Evolutionary conservation across 2,797 vertebrate genomes (phyloP).

Genomic region (Chelon auratus): DNA sequence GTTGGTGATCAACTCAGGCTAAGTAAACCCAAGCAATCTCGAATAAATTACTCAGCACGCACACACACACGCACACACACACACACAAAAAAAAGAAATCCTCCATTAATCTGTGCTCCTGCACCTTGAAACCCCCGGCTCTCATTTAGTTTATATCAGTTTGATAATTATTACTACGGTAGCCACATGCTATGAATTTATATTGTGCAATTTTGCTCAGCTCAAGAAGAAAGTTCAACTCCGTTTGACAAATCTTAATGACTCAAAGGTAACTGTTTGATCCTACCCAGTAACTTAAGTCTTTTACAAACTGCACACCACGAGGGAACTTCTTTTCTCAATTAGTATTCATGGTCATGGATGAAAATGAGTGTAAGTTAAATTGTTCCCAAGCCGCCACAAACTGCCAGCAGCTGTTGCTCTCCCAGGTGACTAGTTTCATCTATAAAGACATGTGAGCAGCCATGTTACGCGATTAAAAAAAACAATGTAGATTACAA

Average conservation of each 20-base stretch:
- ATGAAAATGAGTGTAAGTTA: slow-evolving; percentile 56
- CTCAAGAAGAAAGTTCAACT: slow-evolving; percentile 31
- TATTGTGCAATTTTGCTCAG: slow-evolving; percentile 25
- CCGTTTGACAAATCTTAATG: slow-evolving; percentile 14
- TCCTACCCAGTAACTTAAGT: slow-evolving; percentile 30
- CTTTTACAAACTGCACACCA: slow-evolving; percentile 22
- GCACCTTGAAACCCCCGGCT: slow-evolving; percentile 44
- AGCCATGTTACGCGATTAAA: slow-evolving; percentile 40
- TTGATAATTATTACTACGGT: slow-evolving; percentile 56
- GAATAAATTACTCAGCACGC: slow-evolving; percentile 38
- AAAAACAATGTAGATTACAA: slow-evolving; percentile 30
- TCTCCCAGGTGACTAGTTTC: slow-evolving; percentile 76
- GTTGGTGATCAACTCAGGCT: slow-evolving; percentile 47
- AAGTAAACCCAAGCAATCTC: slow-evolving; percentile 19
- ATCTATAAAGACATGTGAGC: slow-evolving; percentile 70
- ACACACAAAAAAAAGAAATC: neutral
- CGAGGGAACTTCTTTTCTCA: slow-evolving; percentile 17
- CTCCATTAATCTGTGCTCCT: slow-evolving; percentile 37
- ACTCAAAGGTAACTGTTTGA: slow-evolving; percentile 15
- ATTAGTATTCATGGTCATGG: slow-evolving; percentile 69
- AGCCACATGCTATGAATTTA: slow-evolving; percentile 40
- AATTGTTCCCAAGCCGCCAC: slow-evolving; percentile 71
- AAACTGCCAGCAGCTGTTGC: slow-evolving; percentile 73
- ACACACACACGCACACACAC: neutral
- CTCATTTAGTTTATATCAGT: slow-evolving; percentile 44